Base-by-base conservation (phyloP, 2,888 invertebrate species). In the Noctua pronuba region DNA sequence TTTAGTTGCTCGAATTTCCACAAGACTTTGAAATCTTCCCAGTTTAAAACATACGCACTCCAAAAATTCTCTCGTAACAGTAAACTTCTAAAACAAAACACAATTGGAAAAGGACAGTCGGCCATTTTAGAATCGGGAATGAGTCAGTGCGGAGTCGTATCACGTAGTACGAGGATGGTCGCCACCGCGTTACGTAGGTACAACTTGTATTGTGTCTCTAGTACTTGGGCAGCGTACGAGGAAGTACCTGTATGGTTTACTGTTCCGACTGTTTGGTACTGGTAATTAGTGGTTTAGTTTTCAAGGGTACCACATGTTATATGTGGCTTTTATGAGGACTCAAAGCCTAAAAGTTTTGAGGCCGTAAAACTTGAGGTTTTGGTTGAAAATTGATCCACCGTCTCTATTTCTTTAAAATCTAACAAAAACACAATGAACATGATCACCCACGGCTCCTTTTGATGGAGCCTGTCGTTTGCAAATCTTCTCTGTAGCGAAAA, bases 41-140 rank as follows among this genome's bases (percentile, higher is more conserved):
- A 38, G 2, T n/a, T 64, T 21, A 35, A 84, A 79, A 52, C 16
- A 6, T 24, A 55, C 0, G 35, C 16, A 52, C 52, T 44, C 18
- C 31, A 41, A 83, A 78, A 83, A 11, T 21, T n/a, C 16, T 55
- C 4, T 64, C 24, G 4, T 85, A 85, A 87, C 88, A 87, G 85
- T 87, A 80, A 60, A 68, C 66, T 31, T 67, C 69, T 74, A 75
- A 88, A 79, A 72, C 83, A 44, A 80, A 83, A 88, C 82, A 83
- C 80, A 84, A 80, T 86, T 28, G 69, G 69, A 71, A 82, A 84
- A 79, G 73, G 84, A 77, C 78, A 81, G 71, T 78, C 83, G 90
- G 94, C 95, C 95, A 94, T 95, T 89, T 95, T 95, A 89, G 89
- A 94, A 93, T 95, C 91, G 89, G 87, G 93, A 79, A 95, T 95